Evolutionary conservation across 2,113 vertebrate genomes (phyloP), one percentile per base, ranked within the genome.

Genomic region (Takifugu bimaculatus): DNA sequence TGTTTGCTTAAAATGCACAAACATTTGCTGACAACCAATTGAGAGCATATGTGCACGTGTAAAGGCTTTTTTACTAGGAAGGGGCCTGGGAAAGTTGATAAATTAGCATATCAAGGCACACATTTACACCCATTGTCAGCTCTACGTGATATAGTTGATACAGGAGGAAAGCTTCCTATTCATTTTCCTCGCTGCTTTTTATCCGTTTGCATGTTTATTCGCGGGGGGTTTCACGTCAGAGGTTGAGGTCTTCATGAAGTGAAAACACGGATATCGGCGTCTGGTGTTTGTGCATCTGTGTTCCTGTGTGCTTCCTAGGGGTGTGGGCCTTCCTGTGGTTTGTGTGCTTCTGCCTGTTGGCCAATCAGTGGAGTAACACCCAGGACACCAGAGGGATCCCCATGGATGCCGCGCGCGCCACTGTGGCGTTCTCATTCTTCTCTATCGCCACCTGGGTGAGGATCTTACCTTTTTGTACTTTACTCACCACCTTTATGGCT

Each of bases 401-500:
- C 0, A 61, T 81, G 0, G 92, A 94, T 53, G 94, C 92, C 0
- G 94, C 93, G 2, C 92, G 90, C 0, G 93, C 94, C 0, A 86
- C 87, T 47, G 91, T 96, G 60, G 82, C 93, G 75, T 97, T 97
- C 90, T 94, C 92, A 3, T 97, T 96, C 89, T 97, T 97, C 82
- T 97, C 95, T 54, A 92, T 95, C 69, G 92, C 94, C 74, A 94
- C 93, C 53, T 97, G 95, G 95, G 95, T 96, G 84, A 92, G 94
- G 78, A 12, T 6, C n/a, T 48, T 5, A 48, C 45, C 3, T 45
- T 45, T 10, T 20, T 20, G 20, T 20, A 20, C 20, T 20, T 20
- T 20, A 20, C 20, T 20, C 20, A 20, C 20, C 20, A 20, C 20
- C 20, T 20, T 20, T 20, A 20, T 20, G 20, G 20, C 20, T 20